phyloP scores from a whole-genome alignment of 2,797 vertebrate species.

The Phalloptychus januarius region DNA sequence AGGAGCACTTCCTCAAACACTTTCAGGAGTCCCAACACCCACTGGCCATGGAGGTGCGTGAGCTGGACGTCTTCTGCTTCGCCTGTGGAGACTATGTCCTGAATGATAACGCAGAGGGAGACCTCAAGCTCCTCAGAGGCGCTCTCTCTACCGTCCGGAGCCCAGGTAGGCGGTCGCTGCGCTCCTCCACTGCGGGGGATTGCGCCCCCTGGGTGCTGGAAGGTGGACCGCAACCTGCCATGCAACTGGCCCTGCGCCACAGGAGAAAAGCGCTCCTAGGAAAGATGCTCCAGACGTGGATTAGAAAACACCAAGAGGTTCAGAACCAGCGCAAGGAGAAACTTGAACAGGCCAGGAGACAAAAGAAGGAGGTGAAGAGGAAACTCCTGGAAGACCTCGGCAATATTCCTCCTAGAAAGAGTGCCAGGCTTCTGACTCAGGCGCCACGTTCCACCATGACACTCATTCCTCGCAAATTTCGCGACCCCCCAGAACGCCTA shows the following conservation, averaged over 20 bases:
- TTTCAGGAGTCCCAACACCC: slow-evolving; percentile 92
- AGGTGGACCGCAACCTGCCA: slow-evolving; percentile 81
- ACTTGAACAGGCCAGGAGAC: slow-evolving; percentile 85
- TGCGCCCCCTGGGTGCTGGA: slow-evolving; percentile 75
- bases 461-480: slow-evolving; percentile 88
- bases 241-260: slow-evolving; percentile 91
- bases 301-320: slow-evolving; percentile 82
- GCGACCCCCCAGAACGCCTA: slow-evolving; percentile 83
- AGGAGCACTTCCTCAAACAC: slow-evolving; percentile 94
- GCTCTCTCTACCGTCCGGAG: slow-evolving; percentile 89
- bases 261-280: slow-evolving; percentile 89
- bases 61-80: slow-evolving; percentile 96
- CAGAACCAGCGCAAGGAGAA: slow-evolving; percentile 83
- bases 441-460: slow-evolving; percentile 82
- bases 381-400: slow-evolving; percentile 92
- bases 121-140: slow-evolving; percentile 93
- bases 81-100: slow-evolving; percentile 96
- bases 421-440: slow-evolving; percentile 91
- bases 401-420: slow-evolving; percentile 92
- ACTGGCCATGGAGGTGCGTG: slow-evolving; percentile 95
- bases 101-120: slow-evolving; percentile 96
- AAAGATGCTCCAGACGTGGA: slow-evolving; percentile 85
- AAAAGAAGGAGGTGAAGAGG: slow-evolving; percentile 91
- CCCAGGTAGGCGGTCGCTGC: slow-evolving; percentile 87
- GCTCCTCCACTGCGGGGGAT: slow-evolving; percentile 84